These are phyloP conservation scores for Chelidonichthys spinosus DNA, from an alignment of 2,797 vertebrate species.

Conservation along the genomic window DNA sequence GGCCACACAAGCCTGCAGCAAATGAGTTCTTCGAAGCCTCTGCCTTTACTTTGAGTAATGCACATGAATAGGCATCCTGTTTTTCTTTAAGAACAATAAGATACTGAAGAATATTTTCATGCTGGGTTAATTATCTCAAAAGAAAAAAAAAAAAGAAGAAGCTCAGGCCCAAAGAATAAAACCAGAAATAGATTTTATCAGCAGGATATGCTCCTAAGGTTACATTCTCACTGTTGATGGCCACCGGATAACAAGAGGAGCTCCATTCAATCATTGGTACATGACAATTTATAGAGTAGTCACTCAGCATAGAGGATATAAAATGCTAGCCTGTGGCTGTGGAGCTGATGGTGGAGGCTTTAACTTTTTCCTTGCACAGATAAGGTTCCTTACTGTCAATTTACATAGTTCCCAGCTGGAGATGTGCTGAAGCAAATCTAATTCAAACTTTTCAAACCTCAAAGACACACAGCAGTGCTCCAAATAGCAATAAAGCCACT, in stretches of 20 bases:
- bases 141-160: constrained; percentile 47
- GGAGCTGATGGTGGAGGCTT: constrained; percentile 46
- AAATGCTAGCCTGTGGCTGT: constrained; percentile 48
- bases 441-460: constrained; percentile 76
- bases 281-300: constrained; percentile 56
- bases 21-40: constrained; percentile 63
- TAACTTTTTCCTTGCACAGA: constrained; percentile 62
- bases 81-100: constrained; percentile 76
- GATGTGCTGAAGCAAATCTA: constrained; percentile 79
- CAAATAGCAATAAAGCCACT: constrained; percentile 74
- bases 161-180: constrained; percentile 44
- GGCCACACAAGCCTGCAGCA: constrained; percentile 58
- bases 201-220: constrained; percentile 64
- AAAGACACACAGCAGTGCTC: constrained; percentile 75
- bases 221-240: constrained; percentile 60
- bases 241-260: constrained; percentile 62
- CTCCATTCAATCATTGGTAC: constrained; percentile 49
- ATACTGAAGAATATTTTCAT: constrained; percentile 74
- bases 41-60: constrained; percentile 75
- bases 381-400: constrained; percentile 73
- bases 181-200: constrained; percentile 72
- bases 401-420: constrained; percentile 81
- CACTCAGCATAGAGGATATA: constrained; percentile 48
- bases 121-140: constrained; percentile 73
- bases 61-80: constrained; percentile 74